A percentile compares a stretch with the other conserved stretches of the same genome.
Evolutionary conservation across 2,113 vertebrate species (phyloP).

Genomic region (Chunga burmeisteri): DNA sequence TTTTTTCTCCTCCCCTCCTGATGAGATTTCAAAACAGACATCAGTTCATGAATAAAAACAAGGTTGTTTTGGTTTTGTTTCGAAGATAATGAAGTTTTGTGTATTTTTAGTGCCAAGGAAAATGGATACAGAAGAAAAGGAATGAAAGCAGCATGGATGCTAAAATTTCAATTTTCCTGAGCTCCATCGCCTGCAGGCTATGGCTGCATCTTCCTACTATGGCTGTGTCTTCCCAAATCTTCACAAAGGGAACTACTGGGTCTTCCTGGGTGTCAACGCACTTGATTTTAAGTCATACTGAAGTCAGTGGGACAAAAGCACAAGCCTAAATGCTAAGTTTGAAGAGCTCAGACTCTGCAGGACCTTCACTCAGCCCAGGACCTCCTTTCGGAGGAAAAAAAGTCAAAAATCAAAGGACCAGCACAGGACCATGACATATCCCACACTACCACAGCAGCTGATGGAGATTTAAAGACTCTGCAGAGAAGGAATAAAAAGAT

Average conservation of each 20-base stretch:
- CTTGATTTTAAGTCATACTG: not conserved
- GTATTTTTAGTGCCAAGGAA: not conserved
- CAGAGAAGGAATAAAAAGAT: not conserved
- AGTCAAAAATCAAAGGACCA: not conserved
- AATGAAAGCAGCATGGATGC: not conserved
- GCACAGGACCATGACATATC: not conserved
- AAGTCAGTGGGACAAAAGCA: not conserved
- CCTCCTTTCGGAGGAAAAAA: not conserved
- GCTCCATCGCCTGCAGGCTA: not conserved
- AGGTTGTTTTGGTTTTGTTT: constrained; percentile 6
- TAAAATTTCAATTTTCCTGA: not conserved
- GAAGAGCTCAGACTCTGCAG: not conserved
- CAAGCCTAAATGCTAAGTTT: not conserved
- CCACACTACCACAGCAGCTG: not conserved
- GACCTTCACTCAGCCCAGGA: not conserved
- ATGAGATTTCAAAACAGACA: constrained; percentile 26
- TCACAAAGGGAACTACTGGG: not conserved
- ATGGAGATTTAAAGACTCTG: not conserved
- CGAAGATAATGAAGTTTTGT: constrained; percentile 3
- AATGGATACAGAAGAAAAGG: not conserved
- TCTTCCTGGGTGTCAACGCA: not conserved
- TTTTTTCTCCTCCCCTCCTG: not conserved
- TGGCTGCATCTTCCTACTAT: not conserved
- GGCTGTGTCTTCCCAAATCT: not conserved
- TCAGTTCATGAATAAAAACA: constrained; percentile 35